Evolutionary conservation across 2,797 vertebrate species (phyloP).

Genomic region (Phoeniculus purpureus): DNA sequence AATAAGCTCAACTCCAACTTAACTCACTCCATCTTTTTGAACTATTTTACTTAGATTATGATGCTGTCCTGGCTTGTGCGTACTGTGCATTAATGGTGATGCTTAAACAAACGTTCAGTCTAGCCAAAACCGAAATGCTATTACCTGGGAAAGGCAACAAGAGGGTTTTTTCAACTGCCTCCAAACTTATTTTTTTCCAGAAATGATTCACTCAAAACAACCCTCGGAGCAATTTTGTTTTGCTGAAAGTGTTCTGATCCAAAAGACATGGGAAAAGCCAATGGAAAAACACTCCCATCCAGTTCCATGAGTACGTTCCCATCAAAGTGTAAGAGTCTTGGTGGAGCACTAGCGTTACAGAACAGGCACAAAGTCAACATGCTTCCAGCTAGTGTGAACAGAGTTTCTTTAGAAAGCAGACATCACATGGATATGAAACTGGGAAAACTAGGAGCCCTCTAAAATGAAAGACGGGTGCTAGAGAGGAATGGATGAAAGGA

Average conservation of each 20-base stretch:
- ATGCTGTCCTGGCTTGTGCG: neutral
- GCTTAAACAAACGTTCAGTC: neutral
- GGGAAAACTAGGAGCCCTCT: neutral
- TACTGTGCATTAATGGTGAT: neutral
- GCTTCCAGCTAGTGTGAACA: neutral
- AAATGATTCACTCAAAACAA: neutral
- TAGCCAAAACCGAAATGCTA: neutral
- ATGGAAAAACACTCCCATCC: neutral
- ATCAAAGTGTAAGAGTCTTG: neutral
- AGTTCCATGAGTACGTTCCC: neutral
- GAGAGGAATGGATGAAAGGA: neutral
- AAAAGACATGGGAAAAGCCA: neutral
- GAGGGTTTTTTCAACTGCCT: neutral
- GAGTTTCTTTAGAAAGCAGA: neutral
- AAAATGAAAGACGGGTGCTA: neutral
- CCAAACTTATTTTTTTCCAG: neutral
- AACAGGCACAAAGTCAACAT: neutral
- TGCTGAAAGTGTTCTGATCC: neutral
- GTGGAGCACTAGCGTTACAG: neutral
- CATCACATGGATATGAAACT: neutral
- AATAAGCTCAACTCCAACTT: neutral
- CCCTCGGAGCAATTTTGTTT: neutral
- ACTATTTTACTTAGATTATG: neutral
- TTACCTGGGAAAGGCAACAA: neutral
- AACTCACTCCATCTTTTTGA: neutral